These are phyloP conservation scores for Phortica okadai DNA, from an alignment of 2,888 invertebrate genomes.

Conservation along the genomic window DNA sequence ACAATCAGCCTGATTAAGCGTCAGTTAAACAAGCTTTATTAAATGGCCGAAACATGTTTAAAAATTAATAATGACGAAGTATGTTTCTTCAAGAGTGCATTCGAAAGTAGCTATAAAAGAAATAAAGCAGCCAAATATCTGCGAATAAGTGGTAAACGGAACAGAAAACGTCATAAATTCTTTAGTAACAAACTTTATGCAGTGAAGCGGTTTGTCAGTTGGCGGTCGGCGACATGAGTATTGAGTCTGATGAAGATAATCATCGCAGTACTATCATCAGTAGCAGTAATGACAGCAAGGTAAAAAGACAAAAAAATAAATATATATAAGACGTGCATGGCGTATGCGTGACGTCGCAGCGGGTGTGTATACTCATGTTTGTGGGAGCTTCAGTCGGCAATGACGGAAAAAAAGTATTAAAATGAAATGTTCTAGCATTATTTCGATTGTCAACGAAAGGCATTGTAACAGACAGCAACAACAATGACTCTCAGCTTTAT, in stretches of 20 bases:
- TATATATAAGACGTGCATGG: constrained; percentile 38
- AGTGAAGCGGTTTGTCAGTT: constrained; percentile 9
- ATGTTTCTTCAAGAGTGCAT: neutral
- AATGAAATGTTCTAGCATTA: constrained; percentile 63
- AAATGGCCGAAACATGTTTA: neutral
- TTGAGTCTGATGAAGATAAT: neutral
- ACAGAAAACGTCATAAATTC: constrained; percentile 58
- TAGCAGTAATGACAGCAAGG: constrained; percentile 5
- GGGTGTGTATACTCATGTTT: constrained; percentile 21
- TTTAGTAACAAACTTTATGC: constrained; percentile 47
- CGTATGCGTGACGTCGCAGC: constrained; percentile 2
- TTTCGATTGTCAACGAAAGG: constrained; percentile 30
- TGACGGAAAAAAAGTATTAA: constrained; percentile 53
- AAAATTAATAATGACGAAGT: neutral
- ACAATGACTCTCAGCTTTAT: neutral
- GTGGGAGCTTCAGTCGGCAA: constrained; percentile 31
- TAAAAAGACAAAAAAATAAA: constrained; percentile 33
- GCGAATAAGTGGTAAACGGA: neutral
- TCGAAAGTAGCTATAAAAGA: neutral
- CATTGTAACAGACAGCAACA: constrained; percentile 14
- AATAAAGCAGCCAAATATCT: neutral
- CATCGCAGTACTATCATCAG: constrained; percentile 14
- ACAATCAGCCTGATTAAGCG: neutral
- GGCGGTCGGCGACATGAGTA: constrained; percentile 26
- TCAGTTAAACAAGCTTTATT: neutral